Evolutionary conservation across 2,113 vertebrate genomes (phyloP).

Genomic region (Grammomys dolichurus): DNA sequence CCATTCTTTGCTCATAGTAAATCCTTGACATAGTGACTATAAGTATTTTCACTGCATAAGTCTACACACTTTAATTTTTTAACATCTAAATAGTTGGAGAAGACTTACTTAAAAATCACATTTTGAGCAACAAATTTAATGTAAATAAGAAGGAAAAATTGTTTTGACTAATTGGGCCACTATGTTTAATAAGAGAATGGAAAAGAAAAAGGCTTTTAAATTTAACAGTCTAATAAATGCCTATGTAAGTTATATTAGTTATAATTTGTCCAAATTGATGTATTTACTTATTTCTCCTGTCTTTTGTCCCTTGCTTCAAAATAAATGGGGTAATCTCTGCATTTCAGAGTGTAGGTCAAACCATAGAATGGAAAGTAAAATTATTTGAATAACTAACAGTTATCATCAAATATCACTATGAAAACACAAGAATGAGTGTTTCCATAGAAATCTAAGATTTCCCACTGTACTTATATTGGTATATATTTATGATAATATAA

Average conservation of each 20-base stretch:
- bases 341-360: neutral
- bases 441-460: conserved; percentile 34
- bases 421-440: conserved; percentile 44
- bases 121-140: neutral
- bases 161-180: neutral
- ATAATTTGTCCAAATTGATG: neutral
- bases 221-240: neutral
- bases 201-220: conserved; percentile 9
- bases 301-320: neutral
- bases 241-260: neutral
- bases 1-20: neutral
- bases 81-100: neutral
- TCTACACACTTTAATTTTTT: conserved; percentile 15
- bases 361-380: neutral
- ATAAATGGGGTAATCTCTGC: neutral
- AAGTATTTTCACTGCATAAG: neutral
- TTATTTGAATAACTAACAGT: conserved; percentile 48
- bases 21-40: neutral
- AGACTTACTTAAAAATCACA: neutral
- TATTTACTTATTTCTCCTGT: neutral
- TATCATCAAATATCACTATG: conserved; percentile 36
- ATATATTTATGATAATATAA: neutral
- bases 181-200: neutral
- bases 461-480: neutral
- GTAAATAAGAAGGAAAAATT: neutral